Evolutionary conservation across 1,140 invertebrate species (phyloP), one percentile per base, ranked within the genome.

Genomic region (Drosophila ironensis): DNA sequence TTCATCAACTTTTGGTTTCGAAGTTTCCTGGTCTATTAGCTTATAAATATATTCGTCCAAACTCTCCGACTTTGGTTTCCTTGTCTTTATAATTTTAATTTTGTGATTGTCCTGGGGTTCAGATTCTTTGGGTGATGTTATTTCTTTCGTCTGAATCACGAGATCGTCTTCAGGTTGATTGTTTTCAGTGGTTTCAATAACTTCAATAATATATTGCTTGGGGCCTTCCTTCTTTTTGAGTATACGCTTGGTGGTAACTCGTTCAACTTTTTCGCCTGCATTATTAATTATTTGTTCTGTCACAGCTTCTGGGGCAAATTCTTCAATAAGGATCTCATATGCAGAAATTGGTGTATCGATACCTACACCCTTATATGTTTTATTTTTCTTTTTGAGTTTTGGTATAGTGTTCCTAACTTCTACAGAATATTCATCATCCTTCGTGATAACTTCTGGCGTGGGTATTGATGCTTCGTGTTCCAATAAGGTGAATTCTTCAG

Each of bases 221-320:
- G 48, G 53, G 22, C 84, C 84, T 1, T 42, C 40, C 33, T 75
- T 74, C 45, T 88, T 89, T 19, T 88, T 89, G 2, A 89, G 64
- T 25, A 52, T 89, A 4, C 84, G 53, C 24, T 84, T 89, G 3
- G 75, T 77, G 7, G 56, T 84, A 14, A 73, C 72, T 28, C 74
- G 88, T 73, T 72, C 73, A 1, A 80, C 51, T 40, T 75, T 60
- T 9, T 76, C 68, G 3, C 90, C 78, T 3, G 90, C 90, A 30
- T 91, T 91, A 9, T 89, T 75, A 19, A 68, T 28, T 2, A 91
- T 52, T 78, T 91, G 44, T 16, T 84, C 72, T 0, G 45, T 66
- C 33, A 46, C 25, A 38, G 53, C 69, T 71, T 88, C 88, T 14
- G 90, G 82, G 2, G 74, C 61, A 3, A 77, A 22, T 57, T 91